Conservation (phyloP, 2,888 invertebrate genomes). For the Mythimna albipuncta region DNA sequence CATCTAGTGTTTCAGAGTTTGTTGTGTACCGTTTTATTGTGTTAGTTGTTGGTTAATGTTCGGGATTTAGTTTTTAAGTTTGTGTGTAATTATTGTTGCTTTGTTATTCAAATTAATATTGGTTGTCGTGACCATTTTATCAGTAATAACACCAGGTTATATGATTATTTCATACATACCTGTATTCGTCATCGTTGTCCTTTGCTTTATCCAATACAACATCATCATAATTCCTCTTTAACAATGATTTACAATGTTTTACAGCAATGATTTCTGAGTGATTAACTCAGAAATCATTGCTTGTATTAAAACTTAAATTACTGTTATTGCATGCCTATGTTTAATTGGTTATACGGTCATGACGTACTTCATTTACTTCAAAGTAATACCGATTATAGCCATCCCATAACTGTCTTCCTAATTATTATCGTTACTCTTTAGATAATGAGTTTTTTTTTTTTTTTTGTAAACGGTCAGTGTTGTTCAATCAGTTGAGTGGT, state of each 20-base stretch:
- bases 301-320: background rate
- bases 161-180: background rate
- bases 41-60: background rate
- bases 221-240: background rate
- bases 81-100: conserved; percentile 18
- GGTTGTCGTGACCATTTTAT: background rate
- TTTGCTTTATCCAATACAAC: background rate
- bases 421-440: background rate
- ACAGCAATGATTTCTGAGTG: too few relatives aligned
- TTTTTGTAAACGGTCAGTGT: background rate
- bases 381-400: background rate
- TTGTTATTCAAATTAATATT: background rate
- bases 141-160: background rate
- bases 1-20: conserved; percentile 6
- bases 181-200: background rate
- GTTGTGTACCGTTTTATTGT: background rate
- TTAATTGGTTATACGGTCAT: background rate
- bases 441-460: background rate
- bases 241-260: too few relatives aligned
- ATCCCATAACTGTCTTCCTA: background rate
- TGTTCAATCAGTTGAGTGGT: background rate
- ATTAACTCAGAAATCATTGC: background rate
- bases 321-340: background rate
- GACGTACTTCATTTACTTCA: background rate
- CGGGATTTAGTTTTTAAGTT: background rate